Conservation (phyloP, 2,888 invertebrate genomes). For the Cheilosia impressa region DNA sequence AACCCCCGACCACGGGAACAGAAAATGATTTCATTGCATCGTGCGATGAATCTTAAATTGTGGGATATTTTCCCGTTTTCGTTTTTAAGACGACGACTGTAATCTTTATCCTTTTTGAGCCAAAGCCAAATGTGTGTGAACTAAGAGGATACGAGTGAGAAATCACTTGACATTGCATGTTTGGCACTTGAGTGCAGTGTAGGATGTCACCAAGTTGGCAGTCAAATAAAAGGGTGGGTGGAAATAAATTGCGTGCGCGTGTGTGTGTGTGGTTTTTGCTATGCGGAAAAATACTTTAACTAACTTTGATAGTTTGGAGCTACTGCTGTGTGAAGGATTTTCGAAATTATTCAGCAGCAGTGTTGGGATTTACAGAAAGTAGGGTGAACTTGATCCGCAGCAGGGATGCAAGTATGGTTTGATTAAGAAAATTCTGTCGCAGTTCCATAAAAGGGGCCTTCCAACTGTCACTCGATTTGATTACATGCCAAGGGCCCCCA, state of each 20-base stretch:
- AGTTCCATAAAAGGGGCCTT: too few relatives aligned
- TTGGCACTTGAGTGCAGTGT: conserved; percentile 70
- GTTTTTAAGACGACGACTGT: conserved; percentile 27
- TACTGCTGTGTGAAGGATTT: not conserved
- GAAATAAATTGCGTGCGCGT: conserved; percentile 25
- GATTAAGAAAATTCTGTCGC: too few relatives aligned
- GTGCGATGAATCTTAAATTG: conserved; percentile 67
- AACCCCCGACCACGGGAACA: conserved; percentile 25
- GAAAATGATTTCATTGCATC: conserved; percentile 71
- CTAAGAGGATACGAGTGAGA: conserved; percentile 30
- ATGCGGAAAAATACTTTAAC: conserved; percentile 39
- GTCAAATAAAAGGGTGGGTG: conserved; percentile 24
- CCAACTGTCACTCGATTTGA: too few relatives aligned
- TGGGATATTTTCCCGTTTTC: conserved; percentile 27
- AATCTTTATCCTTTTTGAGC: conserved; percentile 51
- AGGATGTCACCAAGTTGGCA: conserved; percentile 44
- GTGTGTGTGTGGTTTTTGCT: not conserved
- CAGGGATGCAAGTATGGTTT: too few relatives aligned
- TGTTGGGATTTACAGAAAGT: too few relatives aligned
- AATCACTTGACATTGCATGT: conserved; percentile 69
- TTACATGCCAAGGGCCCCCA: too few relatives aligned
- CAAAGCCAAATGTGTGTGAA: conserved; percentile 59
- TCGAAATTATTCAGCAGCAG: too few relatives aligned
- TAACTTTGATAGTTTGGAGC: conserved; percentile 19
- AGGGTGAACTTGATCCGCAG: too few relatives aligned